Base-by-base conservation (phyloP, 2,113 vertebrate species). In the Pelodiscus sinensis region DNA sequence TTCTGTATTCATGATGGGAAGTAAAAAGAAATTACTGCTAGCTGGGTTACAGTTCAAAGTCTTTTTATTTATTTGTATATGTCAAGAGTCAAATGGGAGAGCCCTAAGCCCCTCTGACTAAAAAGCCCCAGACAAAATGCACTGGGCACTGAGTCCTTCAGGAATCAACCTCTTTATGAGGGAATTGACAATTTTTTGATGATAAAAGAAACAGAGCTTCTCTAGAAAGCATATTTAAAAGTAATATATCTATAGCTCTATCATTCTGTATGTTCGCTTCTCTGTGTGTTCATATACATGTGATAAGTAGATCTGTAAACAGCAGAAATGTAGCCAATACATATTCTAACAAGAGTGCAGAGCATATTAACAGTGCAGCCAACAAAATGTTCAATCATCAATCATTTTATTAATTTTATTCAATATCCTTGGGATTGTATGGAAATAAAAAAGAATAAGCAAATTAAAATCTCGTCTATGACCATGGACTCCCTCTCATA, bases 201-300 rank as follows among this genome's bases (percentile, higher is more conserved):
- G 86, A 83, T 54, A 65, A 84, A 94, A 65, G 62, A 62, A 22
- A 75, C 78, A 60, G 18, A 56, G 55, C 57, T 86, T 88, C 91
- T 50, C 55, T 52, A 81, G 10, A 38, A 83, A 78, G 7, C 29
- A 25, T 8, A 80, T 92, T 73, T 52, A 51, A 29, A 71, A 12
- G 18, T 60, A 24, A 44, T 1, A 87, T 38, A 90, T 8, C 2
- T 56, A 85, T 14, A 54, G 52, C 52, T 54, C 10, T 84, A 85
- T 68, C 38, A 27, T 14, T 5, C 52, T 16, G 44, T 27, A 24
- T n/a, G 14, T 4, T 22, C 60, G 82, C 22, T 55, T 0, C 15
- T 5, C 5, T 10, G 8, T 24, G 2, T 44, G 85, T 16, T 68
- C 65, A 38, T 19, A 51, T 54, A 8, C 50, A 94, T 65, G 31